Base-by-base conservation (phyloP, 1,140 invertebrate genomes). In the Drosophila pseudoananassae region DNA sequence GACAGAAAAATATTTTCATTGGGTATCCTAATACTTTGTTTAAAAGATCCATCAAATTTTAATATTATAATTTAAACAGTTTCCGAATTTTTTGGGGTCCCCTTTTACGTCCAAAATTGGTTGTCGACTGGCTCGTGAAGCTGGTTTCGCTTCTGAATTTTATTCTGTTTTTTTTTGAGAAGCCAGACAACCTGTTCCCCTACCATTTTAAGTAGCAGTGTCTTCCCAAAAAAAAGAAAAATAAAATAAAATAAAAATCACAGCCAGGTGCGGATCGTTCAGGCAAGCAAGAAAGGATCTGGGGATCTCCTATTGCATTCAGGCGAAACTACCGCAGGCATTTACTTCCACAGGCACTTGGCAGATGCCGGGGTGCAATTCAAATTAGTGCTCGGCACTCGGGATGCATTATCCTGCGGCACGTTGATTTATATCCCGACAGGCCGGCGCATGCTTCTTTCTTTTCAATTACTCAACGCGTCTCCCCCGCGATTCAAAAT, bases 381-480 rank as follows among this genome's bases (percentile, higher is more conserved):
- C 80, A 78, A 87, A 87, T 87, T 84, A 85, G 81, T 79, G 61
- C 53, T 77, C 81, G 68, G 75, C 76, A 84, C 76, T 79, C 80
- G 27, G 70, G 31, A 55, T 76, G 76, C 81, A 83, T 84, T 84
- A 84, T 84, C 81, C 81, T 80, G 66, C 14, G 43, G 36, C 66
- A 57, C 60, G 58, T 81, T 85, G 81, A 85, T 85, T 85, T 87
- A 85, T 85, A 76, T 58, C 17, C 68, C 63, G 54, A 29, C 57
- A 73, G 70, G 59, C 60, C n/a, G 57, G 60, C 50, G 58, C 71
- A 57, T 45, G 54, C 61, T 59, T 52, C 58, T 31, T 55, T 77
- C 66, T 74, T 66, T 87, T 81, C 81, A 85, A 85, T 87, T 87
- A 81, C 65, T 69, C 65, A 69, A 56, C 65, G 64, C 65, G 68